A percentile compares a stretch with the other conserved stretches of the same genome.
These are phyloP conservation scores for Spodoptera picta DNA, from an alignment of 2,888 invertebrate genomes.

Conservation along the genomic window DNA sequence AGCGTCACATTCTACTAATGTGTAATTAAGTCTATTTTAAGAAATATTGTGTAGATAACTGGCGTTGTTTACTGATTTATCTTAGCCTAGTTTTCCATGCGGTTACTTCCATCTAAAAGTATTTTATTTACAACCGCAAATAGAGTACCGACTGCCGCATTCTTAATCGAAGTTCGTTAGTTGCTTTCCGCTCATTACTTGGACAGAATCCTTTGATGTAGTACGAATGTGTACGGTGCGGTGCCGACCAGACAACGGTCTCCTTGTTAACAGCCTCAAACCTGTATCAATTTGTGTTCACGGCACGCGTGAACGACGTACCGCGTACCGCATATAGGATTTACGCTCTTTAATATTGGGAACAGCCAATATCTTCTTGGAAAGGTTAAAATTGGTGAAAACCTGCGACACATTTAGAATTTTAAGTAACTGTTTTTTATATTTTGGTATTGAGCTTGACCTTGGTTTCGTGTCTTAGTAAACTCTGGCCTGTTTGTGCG, in stretches of 20 bases:
- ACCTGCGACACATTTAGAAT: constrained; percentile 62
- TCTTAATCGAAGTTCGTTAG: constrained; percentile 49
- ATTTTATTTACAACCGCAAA: constrained; percentile 38
- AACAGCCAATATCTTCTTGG: constrained; percentile 72
- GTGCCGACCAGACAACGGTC: constrained; percentile 70
- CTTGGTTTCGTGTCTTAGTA: constrained; percentile 29
- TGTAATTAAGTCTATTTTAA: constrained; percentile 41
- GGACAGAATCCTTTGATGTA: constrained; percentile 69
- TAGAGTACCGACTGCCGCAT: constrained; percentile 41
- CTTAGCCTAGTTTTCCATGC: constrained; percentile 25
- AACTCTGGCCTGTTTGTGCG: neutral
- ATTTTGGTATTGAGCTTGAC: constrained; percentile 38
- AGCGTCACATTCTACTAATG: constrained; percentile 51
- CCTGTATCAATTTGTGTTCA: constrained; percentile 79
- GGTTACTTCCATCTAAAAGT: constrained; percentile 17
- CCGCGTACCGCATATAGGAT: constrained; percentile 69
- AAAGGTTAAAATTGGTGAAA: constrained; percentile 70
- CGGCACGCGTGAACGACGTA: constrained; percentile 71
- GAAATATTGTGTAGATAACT: constrained; percentile 27
- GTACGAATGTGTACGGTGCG: constrained; percentile 56
- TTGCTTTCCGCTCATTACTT: constrained; percentile 67
- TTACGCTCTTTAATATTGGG: constrained; percentile 70
- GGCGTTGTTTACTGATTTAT: constrained; percentile 30
- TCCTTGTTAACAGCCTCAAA: constrained; percentile 72
- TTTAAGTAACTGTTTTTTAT: constrained; percentile 54